Evolutionary conservation across 2,113 vertebrate species (phyloP).

Genomic region (Plecotus auritus): DNA sequence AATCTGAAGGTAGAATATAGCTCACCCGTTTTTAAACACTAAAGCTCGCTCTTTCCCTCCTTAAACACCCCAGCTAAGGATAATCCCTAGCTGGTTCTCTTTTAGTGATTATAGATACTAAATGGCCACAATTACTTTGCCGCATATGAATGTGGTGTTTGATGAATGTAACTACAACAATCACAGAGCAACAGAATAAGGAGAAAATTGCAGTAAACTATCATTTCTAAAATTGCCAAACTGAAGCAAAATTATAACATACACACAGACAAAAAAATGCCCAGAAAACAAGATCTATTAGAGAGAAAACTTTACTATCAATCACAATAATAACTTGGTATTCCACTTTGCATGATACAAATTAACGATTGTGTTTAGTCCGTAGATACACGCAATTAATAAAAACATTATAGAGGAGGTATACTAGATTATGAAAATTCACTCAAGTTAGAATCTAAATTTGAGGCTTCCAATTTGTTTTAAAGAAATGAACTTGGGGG

Average conservation of each 20-base stretch:
- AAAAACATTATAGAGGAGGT: not conserved
- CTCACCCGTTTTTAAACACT: constrained; percentile 63
- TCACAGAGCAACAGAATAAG: constrained; percentile 47
- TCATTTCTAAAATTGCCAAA: constrained; percentile 63
- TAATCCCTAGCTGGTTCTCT: constrained; percentile 62
- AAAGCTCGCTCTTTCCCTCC: constrained; percentile 20
- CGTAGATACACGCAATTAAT: not conserved
- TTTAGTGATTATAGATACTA: constrained; percentile 53
- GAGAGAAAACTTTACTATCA: constrained; percentile 8
- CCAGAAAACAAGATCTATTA: not conserved
- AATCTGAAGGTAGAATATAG: constrained; percentile 45
- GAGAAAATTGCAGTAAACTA: constrained; percentile 55
- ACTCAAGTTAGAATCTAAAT: not conserved
- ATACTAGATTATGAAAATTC: not conserved
- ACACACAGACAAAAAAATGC: constrained; percentile 25
- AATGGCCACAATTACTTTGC: constrained; percentile 44
- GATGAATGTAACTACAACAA: constrained; percentile 63
- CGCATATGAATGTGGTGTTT: constrained; percentile 56
- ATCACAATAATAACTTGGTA: constrained; percentile 17
- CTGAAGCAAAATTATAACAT: constrained; percentile 57
- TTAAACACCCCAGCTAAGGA: constrained; percentile 22
- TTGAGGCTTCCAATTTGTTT: not conserved
- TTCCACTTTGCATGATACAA: constrained; percentile 16
- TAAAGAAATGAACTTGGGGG: not conserved
- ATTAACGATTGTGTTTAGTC: constrained; percentile 46